These are phyloP conservation scores for Anthopleura xanthogrammica DNA, from an alignment of 92 coral and sea anemone species.

Conservation along the genomic window DNA sequence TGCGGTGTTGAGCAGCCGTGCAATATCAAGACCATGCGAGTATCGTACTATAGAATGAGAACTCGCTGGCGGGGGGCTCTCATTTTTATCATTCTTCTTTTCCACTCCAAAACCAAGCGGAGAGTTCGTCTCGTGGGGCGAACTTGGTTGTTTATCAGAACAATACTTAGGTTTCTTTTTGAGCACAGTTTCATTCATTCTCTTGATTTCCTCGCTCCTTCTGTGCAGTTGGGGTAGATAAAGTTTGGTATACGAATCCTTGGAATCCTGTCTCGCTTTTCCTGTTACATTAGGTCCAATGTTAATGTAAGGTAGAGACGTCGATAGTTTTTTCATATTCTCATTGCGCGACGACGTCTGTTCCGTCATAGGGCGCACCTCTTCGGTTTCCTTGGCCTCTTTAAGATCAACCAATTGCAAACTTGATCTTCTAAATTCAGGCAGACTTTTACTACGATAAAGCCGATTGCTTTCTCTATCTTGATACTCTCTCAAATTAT, in stretches of 20 bases:
- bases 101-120: slow-evolving; percentile 7
- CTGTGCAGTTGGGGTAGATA: slow-evolving; percentile 57
- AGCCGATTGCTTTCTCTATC: not conserved
- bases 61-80: slow-evolving; percentile 26
- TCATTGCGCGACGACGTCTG: not conserved
- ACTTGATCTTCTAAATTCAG: slow-evolving; percentile 21
- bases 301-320: slow-evolving; percentile 25
- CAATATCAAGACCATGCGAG: slow-evolving; percentile 40
- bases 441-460: slow-evolving; percentile 13
- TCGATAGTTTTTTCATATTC: slow-evolving; percentile 16
- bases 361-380: not conserved
- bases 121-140: slow-evolving; percentile 10
- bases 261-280: not conserved
- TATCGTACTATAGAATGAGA: slow-evolving; percentile 39
- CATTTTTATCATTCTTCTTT: not conserved
- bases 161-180: slow-evolving; percentile 47
- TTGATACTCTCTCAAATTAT: not conserved
- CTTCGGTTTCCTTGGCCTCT: not conserved
- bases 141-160: slow-evolving; percentile 16
- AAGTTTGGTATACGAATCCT: slow-evolving; percentile 41
- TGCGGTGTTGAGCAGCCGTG: slow-evolving; percentile 16
- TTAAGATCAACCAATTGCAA: not conserved
- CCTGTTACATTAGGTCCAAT: slow-evolving; percentile 19
- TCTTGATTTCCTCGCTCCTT: slow-evolving; percentile 35
- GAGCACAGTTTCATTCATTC: slow-evolving; percentile 41